These are phyloP conservation scores for Andricus grossulariae DNA, from an alignment of 1,140 invertebrate genomes.

Conservation along the genomic window DNA sequence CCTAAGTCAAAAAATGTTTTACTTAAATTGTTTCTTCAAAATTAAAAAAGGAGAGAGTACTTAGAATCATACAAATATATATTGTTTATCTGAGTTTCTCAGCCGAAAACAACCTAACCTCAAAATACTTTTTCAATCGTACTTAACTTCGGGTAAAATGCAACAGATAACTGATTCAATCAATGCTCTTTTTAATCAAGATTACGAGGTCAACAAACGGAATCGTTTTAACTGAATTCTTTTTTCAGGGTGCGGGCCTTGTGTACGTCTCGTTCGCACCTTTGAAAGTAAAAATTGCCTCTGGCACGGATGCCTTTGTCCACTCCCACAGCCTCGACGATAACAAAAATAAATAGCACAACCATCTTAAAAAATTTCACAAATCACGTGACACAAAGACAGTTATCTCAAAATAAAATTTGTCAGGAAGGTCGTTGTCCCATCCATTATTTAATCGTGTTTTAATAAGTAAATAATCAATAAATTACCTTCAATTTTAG, in stretches of 20 bases:
- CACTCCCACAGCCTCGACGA: background rate
- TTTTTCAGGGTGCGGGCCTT: slow-evolving; percentile 18
- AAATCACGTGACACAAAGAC: background rate
- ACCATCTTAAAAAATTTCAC: background rate
- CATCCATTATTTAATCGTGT: background rate
- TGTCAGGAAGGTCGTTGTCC: background rate
- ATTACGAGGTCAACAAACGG: slow-evolving; percentile 24
- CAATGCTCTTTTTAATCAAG: slow-evolving; percentile 17
- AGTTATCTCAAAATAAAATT: background rate
- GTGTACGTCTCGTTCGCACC: slow-evolving; percentile 18
- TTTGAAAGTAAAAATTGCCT: background rate
- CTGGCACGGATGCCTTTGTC: background rate
- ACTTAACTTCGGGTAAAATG: background rate
- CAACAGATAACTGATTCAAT: background rate
- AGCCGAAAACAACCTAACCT: background rate
- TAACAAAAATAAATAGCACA: background rate
- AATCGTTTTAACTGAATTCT: slow-evolving; percentile 19
- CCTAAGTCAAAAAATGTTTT: too few species aligned
- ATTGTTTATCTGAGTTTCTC: too few species aligned
- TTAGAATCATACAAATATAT: too few species aligned
- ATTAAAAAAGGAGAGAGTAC: too few species aligned
- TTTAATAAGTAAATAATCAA: slow-evolving; percentile 10
- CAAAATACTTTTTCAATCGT: background rate
- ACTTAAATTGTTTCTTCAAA: too few species aligned
- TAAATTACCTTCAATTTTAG: slow-evolving; percentile 35